Conservation (phyloP, 1,140 invertebrate species). For the Aphidius gifuensis region DNA sequence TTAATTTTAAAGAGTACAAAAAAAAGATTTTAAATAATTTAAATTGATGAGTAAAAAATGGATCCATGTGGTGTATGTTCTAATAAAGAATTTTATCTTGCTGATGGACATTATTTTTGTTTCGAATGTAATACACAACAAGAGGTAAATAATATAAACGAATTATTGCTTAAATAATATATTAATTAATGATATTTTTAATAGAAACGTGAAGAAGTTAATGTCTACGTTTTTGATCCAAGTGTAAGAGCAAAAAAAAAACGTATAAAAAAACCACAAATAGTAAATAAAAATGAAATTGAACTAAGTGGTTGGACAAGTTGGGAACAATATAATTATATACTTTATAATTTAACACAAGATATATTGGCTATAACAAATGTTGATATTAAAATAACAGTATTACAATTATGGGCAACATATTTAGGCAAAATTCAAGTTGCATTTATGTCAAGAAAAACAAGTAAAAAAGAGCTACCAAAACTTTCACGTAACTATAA, state of each 20-base stretch:
- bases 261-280: neutral
- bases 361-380: constrained; percentile 60
- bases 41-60: too few species aligned
- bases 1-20: too few species aligned
- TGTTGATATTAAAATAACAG: constrained; percentile 56
- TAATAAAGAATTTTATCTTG: constrained; percentile 49
- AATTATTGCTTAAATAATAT: neutral
- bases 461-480: constrained; percentile 45
- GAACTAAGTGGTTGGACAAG: constrained; percentile 55
- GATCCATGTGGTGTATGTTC: constrained; percentile 50
- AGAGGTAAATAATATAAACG: constrained; percentile 37
- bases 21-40: too few species aligned
- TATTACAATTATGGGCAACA: constrained; percentile 63
- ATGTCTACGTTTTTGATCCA: constrained; percentile 22
- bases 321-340: constrained; percentile 67
- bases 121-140: constrained; percentile 56
- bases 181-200: constrained; percentile 26
- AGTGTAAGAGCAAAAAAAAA: neutral
- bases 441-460: constrained; percentile 56
- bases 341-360: constrained; percentile 60
- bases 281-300: constrained; percentile 25
- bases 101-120: constrained; percentile 58
- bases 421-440: constrained; percentile 62
- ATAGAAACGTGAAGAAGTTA: constrained; percentile 51
- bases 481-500: constrained; percentile 51